A percentile compares a stretch with the other conserved stretches of the same genome.
Evolutionary conservation across 2,888 invertebrate species (phyloP).

Genomic region (Lacanobia wlatinum): DNA sequence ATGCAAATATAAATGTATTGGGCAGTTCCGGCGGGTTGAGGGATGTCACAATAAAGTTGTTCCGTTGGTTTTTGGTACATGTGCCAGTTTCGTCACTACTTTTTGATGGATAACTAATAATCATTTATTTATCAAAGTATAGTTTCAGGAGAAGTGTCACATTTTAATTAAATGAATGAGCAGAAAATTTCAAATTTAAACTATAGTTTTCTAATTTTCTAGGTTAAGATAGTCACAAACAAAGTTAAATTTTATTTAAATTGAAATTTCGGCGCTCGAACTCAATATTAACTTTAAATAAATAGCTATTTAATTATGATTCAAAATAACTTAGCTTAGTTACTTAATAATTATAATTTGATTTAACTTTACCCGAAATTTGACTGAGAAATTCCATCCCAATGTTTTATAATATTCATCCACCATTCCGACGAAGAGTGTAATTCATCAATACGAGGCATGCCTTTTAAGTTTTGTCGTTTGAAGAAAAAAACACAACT

Average conservation of each 20-base stretch:
- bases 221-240: too few relatives aligned
- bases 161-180: background rate
- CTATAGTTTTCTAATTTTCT: background rate
- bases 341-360: background rate
- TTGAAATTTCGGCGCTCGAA: background rate
- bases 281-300: background rate
- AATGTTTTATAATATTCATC: background rate
- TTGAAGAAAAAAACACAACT: too few relatives aligned
- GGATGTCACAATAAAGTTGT: too few relatives aligned
- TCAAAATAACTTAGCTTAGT: background rate
- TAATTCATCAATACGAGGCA: background rate
- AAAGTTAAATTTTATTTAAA: too few relatives aligned
- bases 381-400: background rate
- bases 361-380: background rate
- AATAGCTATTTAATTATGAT: background rate
- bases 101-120: too few relatives aligned
- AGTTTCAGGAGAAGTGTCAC: background rate
- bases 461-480: too few relatives aligned
- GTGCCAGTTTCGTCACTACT: too few relatives aligned
- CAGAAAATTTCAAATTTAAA: background rate
- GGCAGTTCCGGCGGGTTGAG: too few relatives aligned
- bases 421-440: background rate
- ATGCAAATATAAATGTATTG: too few relatives aligned
- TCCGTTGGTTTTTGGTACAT: too few relatives aligned
- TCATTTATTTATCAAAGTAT: background rate